phyloP scores from a whole-genome alignment of 2,888 invertebrate genomes.

The Salticus scenicus region DNA sequence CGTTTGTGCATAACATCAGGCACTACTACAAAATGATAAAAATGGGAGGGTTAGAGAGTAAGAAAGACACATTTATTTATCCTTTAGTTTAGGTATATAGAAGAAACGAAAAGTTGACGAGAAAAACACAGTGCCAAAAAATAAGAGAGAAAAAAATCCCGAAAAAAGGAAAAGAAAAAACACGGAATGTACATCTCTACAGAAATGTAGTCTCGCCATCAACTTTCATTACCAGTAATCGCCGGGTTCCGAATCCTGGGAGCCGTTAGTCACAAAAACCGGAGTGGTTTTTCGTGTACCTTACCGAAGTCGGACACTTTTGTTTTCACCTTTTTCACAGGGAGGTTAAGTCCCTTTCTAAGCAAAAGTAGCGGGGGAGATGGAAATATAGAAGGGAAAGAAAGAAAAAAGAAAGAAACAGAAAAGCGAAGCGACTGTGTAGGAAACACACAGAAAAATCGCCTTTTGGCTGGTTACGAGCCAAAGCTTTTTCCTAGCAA shows the following conservation, averaged over 20 bases:
- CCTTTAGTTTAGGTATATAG: slow-evolving; percentile 1
- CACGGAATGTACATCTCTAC: slow-evolving; percentile 40
- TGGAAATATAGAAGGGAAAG: not conserved
- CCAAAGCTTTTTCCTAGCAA: not conserved
- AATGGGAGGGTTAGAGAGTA: not conserved
- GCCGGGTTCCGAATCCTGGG: slow-evolving; percentile 36
- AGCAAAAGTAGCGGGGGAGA: not conserved
- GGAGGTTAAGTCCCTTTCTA: slow-evolving; percentile 30
- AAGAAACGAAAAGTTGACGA: not conserved
- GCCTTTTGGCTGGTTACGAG: slow-evolving; percentile 5
- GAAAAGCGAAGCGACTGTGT: too few relatives aligned
- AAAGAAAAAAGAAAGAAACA: not conserved
- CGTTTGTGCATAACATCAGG: too few relatives aligned
- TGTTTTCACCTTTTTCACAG: slow-evolving; percentile 25
- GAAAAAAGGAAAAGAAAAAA: slow-evolving; percentile 4
- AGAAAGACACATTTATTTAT: not conserved
- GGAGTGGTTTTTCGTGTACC: slow-evolving; percentile 67
- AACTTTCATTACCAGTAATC: slow-evolving; percentile 58
- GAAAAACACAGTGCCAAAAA: not conserved
- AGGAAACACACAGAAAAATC: not conserved
- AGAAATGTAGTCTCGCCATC: slow-evolving; percentile 60
- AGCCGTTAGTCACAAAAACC: slow-evolving; percentile 67
- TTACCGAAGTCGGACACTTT: slow-evolving; percentile 31
- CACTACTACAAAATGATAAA: too few relatives aligned
- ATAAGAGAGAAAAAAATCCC: not conserved